phyloP scores from a whole-genome alignment of 1,140 invertebrate genomes.

The Lysiphlebus fabarum region DNA sequence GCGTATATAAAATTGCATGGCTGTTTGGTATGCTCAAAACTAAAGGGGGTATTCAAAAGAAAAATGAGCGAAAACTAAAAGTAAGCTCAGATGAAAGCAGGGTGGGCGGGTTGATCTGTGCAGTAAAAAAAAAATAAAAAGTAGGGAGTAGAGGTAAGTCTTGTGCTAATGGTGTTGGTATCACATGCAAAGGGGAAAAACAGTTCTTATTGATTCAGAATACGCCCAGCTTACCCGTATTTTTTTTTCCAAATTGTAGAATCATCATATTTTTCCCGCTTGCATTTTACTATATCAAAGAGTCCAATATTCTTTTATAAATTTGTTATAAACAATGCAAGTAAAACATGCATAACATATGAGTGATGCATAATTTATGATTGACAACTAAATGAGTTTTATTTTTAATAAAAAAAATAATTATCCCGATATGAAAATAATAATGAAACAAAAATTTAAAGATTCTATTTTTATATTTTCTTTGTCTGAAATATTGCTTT shows the following conservation, averaged over 20 bases:
- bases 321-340: conserved; percentile 5
- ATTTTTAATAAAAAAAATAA: too few species aligned
- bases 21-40: not conserved
- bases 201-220: conserved; percentile 49
- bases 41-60: conserved; percentile 28
- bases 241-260: conserved; percentile 6
- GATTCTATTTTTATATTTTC: too few species aligned
- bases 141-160: too few species aligned
- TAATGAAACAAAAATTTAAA: too few species aligned
- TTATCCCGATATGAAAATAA: too few species aligned
- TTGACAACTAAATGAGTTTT: too few species aligned
- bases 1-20: not conserved
- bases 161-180: too few species aligned
- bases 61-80: conserved; percentile 49
- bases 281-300: conserved; percentile 17
- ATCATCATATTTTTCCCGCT: conserved; percentile 14
- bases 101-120: conserved; percentile 12
- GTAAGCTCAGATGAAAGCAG: conserved; percentile 33
- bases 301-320: not conserved
- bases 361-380: too few species aligned
- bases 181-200: conserved; percentile 33
- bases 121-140: too few species aligned
- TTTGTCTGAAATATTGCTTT: too few species aligned
- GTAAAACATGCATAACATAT: too few species aligned
- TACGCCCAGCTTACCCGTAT: conserved; percentile 31